phyloP scores from a whole-genome alignment of 2,113 vertebrate genomes.

The Callionymus lyra region DNA sequence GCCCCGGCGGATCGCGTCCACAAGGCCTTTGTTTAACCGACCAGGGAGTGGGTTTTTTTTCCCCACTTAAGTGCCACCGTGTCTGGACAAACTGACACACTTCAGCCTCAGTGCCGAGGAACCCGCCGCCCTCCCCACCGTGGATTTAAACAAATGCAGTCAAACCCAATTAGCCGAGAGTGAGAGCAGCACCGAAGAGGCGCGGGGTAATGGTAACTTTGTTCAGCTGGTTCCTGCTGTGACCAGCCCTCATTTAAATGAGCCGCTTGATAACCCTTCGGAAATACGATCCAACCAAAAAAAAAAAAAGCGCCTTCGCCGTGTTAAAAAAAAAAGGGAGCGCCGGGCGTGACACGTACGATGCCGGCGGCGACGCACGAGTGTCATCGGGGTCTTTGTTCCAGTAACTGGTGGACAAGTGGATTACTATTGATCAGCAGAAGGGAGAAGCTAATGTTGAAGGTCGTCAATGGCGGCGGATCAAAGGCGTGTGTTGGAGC shows the following conservation, averaged over 20 bases:
- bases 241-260: conserved; percentile 72
- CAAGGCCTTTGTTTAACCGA: conserved; percentile 51
- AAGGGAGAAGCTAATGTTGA: neutral
- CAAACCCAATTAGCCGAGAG: conserved; percentile 74
- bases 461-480: neutral
- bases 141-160: conserved; percentile 77
- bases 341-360: conserved; percentile 26
- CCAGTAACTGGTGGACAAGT: conserved; percentile 4
- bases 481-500: too few relatives aligned
- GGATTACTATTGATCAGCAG: conserved; percentile 1
- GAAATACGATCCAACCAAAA: conserved; percentile 63
- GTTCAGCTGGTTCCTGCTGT: conserved; percentile 77
- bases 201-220: conserved; percentile 70
- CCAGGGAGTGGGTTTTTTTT: conserved; percentile 43
- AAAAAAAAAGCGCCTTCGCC: too few relatives aligned
- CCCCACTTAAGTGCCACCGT: conserved; percentile 51
- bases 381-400: neutral
- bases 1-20: conserved; percentile 24
- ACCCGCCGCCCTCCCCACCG: conserved; percentile 45
- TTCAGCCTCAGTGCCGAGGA: conserved; percentile 62
- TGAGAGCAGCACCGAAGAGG: conserved; percentile 67
- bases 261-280: conserved; percentile 70
- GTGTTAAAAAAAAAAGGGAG: conserved; percentile 34
- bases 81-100: conserved; percentile 69
- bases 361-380: conserved; percentile 18